Evolutionary conservation across 1,140 invertebrate species (phyloP).

Genomic region (Apis laboriosa): DNA sequence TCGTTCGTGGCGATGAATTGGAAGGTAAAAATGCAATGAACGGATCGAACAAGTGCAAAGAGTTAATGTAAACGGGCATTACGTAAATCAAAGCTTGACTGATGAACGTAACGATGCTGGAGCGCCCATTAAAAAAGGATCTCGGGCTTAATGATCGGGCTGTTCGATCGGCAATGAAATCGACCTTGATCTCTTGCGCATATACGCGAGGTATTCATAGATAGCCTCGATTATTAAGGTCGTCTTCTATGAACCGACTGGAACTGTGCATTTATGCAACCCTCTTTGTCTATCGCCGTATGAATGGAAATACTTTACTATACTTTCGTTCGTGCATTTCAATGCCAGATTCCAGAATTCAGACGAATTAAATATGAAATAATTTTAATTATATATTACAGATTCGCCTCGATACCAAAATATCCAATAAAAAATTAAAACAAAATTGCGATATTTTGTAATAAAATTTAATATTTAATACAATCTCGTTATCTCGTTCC

Average conservation of each 20-base stretch:
- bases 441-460: too few species aligned
- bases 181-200: constrained; percentile 56
- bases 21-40: background rate
- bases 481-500: too few species aligned
- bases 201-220: constrained; percentile 55
- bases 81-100: constrained; percentile 27
- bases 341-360: background rate
- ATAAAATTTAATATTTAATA: too few species aligned
- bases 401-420: too few species aligned
- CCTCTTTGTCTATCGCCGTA: background rate
- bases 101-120: constrained; percentile 23
- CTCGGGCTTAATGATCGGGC: constrained; percentile 39
- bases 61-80: constrained; percentile 18
- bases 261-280: constrained; percentile 25
- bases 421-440: too few species aligned
- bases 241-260: constrained; percentile 50
- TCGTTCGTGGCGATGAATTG: background rate
- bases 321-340: background rate
- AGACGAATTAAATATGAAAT: too few species aligned
- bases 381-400: too few species aligned
- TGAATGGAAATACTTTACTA: constrained; percentile 3
- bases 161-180: constrained; percentile 52
- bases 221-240: constrained; percentile 56
- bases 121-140: constrained; percentile 44
- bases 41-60: background rate